These are phyloP conservation scores for Setophaga petechia DNA, from an alignment of 2,113 vertebrate genomes.

Conservation along the genomic window DNA sequence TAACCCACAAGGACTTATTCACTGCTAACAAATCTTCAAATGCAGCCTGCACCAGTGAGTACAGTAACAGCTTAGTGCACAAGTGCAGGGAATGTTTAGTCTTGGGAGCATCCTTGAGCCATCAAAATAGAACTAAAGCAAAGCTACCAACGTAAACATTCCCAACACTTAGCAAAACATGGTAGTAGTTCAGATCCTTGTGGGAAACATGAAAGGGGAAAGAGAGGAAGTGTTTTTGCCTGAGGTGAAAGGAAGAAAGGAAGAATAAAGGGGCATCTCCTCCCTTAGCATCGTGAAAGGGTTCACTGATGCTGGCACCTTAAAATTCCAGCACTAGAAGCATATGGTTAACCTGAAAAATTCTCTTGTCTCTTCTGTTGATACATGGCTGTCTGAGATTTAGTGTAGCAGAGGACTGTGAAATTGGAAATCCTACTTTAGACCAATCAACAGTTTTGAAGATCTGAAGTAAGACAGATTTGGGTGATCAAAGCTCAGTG, in stretches of 20 bases:
- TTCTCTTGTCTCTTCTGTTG: not conserved
- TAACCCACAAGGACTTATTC: not conserved
- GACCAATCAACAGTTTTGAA: not conserved
- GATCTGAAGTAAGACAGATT: not conserved
- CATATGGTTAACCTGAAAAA: not conserved
- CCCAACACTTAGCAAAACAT: not conserved
- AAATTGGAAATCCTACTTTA: not conserved
- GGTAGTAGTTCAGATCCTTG: not conserved
- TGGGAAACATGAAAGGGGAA: not conserved
- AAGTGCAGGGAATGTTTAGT: not conserved
- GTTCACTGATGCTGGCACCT: not conserved
- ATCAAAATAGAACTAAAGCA: not conserved
- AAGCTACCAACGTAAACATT: not conserved
- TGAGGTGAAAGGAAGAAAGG: not conserved
- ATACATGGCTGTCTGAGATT: not conserved
- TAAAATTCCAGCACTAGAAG: not conserved
- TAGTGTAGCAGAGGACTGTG: not conserved
- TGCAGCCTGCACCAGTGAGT: not conserved
- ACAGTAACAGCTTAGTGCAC: not conserved
- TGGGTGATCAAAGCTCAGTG: not conserved
- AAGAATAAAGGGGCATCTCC: not conserved
- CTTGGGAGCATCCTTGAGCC: not conserved
- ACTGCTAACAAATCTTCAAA: not conserved
- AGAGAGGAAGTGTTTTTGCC: slow-evolving; percentile 1
- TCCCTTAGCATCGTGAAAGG: not conserved